These are phyloP conservation scores for Drosophila mimetica DNA, from an alignment of 2,888 invertebrate genomes.

Conservation along the genomic window DNA sequence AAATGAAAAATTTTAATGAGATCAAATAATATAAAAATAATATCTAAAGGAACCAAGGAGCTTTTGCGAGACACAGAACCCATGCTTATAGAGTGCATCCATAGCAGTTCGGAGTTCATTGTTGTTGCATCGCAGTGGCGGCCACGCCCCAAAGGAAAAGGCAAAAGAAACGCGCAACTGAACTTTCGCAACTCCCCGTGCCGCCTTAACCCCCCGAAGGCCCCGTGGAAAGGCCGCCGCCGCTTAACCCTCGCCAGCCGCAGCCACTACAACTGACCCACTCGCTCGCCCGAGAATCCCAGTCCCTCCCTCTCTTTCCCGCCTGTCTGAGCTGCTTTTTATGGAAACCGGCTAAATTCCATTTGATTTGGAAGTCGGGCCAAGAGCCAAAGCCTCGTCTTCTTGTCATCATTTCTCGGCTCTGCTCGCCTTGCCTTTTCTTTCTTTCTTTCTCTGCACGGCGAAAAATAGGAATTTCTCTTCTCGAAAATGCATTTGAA, in stretches of 20 bases:
- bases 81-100: constrained; percentile 6
- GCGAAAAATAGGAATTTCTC: no score
- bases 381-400: constrained; percentile 53
- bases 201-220: not conserved
- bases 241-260: constrained; percentile 1
- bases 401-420: constrained; percentile 47
- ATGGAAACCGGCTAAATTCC: constrained; percentile 79
- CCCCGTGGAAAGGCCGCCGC: not conserved
- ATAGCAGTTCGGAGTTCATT: constrained; percentile 20
- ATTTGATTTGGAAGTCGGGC: constrained; percentile 69
- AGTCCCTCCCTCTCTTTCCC: constrained; percentile 10
- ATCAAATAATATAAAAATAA: not conserved
- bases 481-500: no score
- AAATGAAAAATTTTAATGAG: no score
- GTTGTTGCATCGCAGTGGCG: constrained; percentile 11
- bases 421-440: constrained; percentile 46
- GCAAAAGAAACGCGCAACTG: constrained; percentile 35
- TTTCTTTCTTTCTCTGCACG: constrained; percentile 40
- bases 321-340: constrained; percentile 70
- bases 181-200: constrained; percentile 42
- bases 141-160: constrained; percentile 33
- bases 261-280: constrained; percentile 40
- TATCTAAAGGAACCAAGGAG: not conserved
- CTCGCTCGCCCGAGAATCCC: constrained; percentile 38
- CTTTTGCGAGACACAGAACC: not conserved